A percentile compares a stretch with the other conserved stretches of the same genome.
These are phyloP conservation scores for Leucopternis melanops DNA, from an alignment of 2,113 vertebrate species.

Conservation along the genomic window DNA sequence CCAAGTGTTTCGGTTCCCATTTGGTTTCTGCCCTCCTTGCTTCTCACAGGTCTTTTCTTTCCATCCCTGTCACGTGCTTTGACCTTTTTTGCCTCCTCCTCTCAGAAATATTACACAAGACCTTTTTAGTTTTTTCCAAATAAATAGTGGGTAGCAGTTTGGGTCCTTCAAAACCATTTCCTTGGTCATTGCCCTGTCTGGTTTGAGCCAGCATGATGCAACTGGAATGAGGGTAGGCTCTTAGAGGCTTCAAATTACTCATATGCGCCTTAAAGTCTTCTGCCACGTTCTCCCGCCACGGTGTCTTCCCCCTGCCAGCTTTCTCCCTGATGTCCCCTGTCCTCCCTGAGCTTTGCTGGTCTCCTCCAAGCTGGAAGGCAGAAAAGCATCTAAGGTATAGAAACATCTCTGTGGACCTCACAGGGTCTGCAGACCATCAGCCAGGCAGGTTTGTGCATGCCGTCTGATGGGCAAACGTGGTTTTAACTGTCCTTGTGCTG, in stretches of 20 bases:
- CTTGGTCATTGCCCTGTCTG: not conserved
- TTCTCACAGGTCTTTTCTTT: not conserved
- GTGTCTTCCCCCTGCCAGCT: not conserved
- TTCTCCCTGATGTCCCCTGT: not conserved
- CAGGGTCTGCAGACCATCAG: too few species aligned
- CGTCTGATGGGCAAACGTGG: rapidly evolving
- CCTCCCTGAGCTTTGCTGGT: not conserved
- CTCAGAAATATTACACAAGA: not conserved
- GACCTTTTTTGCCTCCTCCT: not conserved
- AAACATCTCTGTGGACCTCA: not conserved
- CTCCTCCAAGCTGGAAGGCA: not conserved
- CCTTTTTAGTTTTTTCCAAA: not conserved
- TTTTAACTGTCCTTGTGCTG: not conserved
- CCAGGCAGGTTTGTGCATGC: rapidly evolving
- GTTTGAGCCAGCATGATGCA: not conserved
- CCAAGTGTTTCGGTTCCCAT: rapidly evolving
- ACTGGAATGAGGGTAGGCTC: too few species aligned
- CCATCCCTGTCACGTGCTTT: rapidly evolving
- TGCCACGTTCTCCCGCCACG: rapidly evolving
- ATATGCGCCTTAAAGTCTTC: rapidly evolving
- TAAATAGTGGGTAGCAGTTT: rapidly evolving
- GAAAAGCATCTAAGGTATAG: not conserved
- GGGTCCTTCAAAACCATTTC: not conserved
- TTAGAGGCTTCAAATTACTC: not conserved
- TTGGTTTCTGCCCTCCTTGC: not conserved